Evolutionary conservation across 2,888 invertebrate species (phyloP).

Genomic region (Ectemnius lituratus): DNA sequence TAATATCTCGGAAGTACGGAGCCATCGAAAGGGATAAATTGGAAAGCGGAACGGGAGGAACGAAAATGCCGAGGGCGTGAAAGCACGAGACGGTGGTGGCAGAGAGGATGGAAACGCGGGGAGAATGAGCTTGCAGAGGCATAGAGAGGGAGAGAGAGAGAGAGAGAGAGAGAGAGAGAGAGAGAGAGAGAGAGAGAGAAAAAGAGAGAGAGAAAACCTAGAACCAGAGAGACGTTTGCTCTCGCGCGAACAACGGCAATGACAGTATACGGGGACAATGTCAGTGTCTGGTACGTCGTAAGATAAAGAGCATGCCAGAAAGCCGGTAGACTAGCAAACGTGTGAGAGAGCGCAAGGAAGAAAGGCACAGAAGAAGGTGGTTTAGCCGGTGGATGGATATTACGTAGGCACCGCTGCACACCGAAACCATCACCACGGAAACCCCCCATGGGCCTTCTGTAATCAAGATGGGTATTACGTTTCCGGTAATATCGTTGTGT

Average conservation of each 20-base stretch:
- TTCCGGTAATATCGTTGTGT: conserved; percentile 49
- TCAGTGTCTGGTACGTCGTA: conserved; percentile 46
- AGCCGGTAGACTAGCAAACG: background rate
- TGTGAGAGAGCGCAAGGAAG: conserved; percentile 11
- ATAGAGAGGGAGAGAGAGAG: background rate
- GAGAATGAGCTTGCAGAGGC: background rate
- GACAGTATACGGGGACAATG: conserved; percentile 41
- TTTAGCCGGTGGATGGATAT: conserved; percentile 59
- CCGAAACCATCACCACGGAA: conserved; percentile 50
- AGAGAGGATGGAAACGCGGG: background rate
- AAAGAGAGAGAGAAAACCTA: background rate
- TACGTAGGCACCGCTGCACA: conserved; percentile 57
- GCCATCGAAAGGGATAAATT: conserved; percentile 54
- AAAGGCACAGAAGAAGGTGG: conserved; percentile 45
- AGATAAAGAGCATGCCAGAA: conserved; percentile 47
- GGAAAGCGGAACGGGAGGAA: conserved; percentile 43
- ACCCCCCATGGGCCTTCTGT: conserved; percentile 47
- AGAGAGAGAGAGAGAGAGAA: background rate
- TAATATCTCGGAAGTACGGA: conserved; percentile 53
- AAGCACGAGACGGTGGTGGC: conserved; percentile 28
- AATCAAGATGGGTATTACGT: conserved; percentile 54
- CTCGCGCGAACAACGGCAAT: conserved; percentile 24
- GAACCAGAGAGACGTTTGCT: conserved; percentile 7
- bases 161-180: background rate
- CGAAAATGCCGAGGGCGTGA: conserved; percentile 51